Evolutionary conservation across 2,797 vertebrate species (phyloP), one percentile per base, ranked within the genome.

Genomic region (Gymnothorax javanicus): DNA sequence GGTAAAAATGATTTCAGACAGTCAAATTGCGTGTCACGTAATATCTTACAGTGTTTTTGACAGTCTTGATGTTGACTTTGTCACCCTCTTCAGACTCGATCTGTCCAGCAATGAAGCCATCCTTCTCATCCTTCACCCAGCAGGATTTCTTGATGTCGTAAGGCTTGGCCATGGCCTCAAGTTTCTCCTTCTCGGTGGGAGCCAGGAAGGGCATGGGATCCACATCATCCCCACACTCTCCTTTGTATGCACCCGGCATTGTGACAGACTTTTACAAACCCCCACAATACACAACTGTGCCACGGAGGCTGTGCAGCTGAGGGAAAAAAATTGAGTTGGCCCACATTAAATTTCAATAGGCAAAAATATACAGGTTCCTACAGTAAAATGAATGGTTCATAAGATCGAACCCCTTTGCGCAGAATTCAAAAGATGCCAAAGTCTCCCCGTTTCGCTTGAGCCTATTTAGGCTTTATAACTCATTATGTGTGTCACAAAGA

Each of bases 91-190:
- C 95, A 58, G 94, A 94, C 89, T 95, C 93, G 86, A 95, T 94
- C 85, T 96, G 92, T 12, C 88, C 95, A 7, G 93, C 82, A 0
- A 95, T 0, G 54, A 96, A 95, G 20, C 88, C 90, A 9, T 93
- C 91, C 88, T 96, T 96, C n/a, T 95, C 91, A 0, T 95, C 91
- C 91, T 93, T 94, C 89, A 96, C 85, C 94, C 94, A 95, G 91
- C 93, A 95, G 3, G 93, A 95, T 86, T 89, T 94, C 90, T 96
- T 96, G 87, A 95, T 95, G 86, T 95, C 92, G 0, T 86, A 95
- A 8, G 93, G 88, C 86, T 94, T 94, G 89, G 89, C 96, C 87
- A 91, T 91, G 69, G 90, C 92, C 87, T 96, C 92, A 0, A 93
- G 73, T 64, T 90, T 94, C 93, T 96, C 93, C 90, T 95, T 94